Evolutionary conservation across 1,140 invertebrate species (phyloP), one percentile per base, ranked within the genome.

Genomic region (Drosophila murphyi): DNA sequence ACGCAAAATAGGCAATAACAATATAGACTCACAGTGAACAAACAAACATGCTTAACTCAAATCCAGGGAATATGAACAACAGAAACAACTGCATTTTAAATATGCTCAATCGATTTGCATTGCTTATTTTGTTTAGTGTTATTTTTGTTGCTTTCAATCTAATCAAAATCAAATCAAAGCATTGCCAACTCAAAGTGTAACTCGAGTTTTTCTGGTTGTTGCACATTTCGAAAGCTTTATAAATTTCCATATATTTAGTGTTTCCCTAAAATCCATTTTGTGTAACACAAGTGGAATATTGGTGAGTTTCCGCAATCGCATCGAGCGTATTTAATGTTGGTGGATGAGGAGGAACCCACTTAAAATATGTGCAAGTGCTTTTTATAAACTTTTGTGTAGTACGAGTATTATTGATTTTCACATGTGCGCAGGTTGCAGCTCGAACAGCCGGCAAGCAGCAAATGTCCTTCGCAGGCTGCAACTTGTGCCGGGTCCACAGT

Each of bases 51-150:
- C 1, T 20, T 20, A 20, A 1, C 20, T 20, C 20, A 20, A 20
- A 20, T 20, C 48, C 62, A 63, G 12, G 34, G 63, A 74, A 55
- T 32, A 77, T 67, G 43, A 78, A 50, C 61, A 70, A 71, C 35
- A 72, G 54, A 28, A 39, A 55, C 28, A 60, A 55, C 43, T 41
- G 6, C 61, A 64, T 8, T 45, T 57, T 12, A 43, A 28, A 64
- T 52, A 63, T 63, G 63, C 69, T 75, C 39, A 81, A 88, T 83
- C 77, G 73, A 87, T 87, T 87, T 82, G 80, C 78, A 86, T 86
- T 75, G 52, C 52, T 71, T 52, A 55, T 67, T 57, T 57, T 59
- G 43, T 72, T 72, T 71, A 50, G 60, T 54, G 43, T 51, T 56
- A 29, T 59, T 69, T 41, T 61, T 74, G 6, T 50, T 73, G 43